Base-by-base conservation (phyloP, 2,113 vertebrate species). In the Pampusana beccarii region DNA sequence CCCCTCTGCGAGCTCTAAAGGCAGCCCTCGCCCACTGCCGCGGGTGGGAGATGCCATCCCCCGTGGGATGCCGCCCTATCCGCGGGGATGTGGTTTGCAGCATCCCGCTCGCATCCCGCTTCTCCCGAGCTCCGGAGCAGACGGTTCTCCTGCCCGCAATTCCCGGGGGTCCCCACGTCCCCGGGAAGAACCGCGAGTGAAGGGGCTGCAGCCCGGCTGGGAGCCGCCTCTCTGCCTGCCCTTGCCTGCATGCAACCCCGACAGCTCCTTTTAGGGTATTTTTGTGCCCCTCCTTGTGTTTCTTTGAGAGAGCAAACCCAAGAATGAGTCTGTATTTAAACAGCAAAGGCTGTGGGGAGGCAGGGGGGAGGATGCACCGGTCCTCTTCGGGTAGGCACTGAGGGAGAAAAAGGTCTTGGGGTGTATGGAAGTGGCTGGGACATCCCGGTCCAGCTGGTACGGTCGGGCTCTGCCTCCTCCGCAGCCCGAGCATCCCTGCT, bases 1-100 rank as follows among this genome's bases (percentile, higher is more conserved):
- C 10, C 13, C 38, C 65, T 2, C 0, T 3, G 36, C 2, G 31
- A 50, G 36, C 72, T 48, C 18, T 9, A 2, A 31, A 15, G 69
- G 34, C 72, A 66, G 24, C 56, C 21, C 33, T 6, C 5, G 2
- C 9, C 29, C 65, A 0, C 29, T 7, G 40, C 18, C 40, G 24
- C 0, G 80, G 4, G 2, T 1, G 67, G 71, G 16, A 71, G 57
- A 18, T 36, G 67, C 77, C n/a, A 40, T 58, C 6, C n/a, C 62
- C 92, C n/a, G 21, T 26, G 64, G 58, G 58, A 31, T 67, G 69
- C 74, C 8, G 21, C 51, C 3, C 24, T 24, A 26, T 1, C 72
- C 14, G 23, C 10, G 40, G 62, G 71, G 71, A 29, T n/a, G 29
- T 2, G 34, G 67, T 50, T 70, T 31, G 2, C 26, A 79, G 80